A percentile compares a stretch with the other conserved stretches of the same genome.
Conservation (phyloP, 2,797 vertebrate species). For the Thalassophryne amazonica region DNA sequence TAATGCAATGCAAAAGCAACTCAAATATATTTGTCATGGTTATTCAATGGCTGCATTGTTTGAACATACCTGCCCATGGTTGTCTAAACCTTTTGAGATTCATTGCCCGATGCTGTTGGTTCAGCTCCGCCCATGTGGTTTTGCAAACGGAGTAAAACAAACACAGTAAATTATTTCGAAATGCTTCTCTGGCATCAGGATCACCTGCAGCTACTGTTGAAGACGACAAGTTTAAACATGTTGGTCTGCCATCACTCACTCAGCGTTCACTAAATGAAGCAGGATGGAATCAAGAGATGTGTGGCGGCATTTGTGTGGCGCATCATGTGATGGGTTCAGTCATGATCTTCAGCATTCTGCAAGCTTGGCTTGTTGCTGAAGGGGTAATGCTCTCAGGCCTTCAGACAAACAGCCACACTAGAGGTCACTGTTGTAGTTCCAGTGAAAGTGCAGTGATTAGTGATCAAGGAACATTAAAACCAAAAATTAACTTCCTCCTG, state of each 20-base stretch:
- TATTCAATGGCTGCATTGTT: neutral
- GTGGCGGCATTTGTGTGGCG: neutral
- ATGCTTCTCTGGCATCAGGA: constrained; percentile 2
- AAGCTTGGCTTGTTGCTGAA: neutral
- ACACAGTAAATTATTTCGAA: constrained; percentile 9
- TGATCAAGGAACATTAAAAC: neutral
- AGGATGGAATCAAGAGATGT: neutral
- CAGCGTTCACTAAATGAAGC: neutral
- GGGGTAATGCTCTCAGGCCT: neutral
- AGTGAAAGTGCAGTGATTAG: constrained; percentile 46
- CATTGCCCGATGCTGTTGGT: neutral
- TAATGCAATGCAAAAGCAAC: no score
- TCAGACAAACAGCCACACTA: constrained; percentile 82
- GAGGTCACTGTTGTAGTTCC: constrained; percentile 96
- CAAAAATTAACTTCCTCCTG: neutral
- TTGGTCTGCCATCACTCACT: neutral
- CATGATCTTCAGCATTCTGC: neutral
- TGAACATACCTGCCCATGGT: constrained; percentile 3
- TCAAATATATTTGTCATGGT: neutral
- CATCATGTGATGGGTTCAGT: neutral
- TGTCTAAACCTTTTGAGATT: constrained; percentile 1
- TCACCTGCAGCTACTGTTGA: constrained; percentile 20
- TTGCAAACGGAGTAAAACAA: constrained; percentile 29
- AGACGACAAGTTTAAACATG: neutral
- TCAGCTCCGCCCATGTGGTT: constrained; percentile 22